Conservation (phyloP, 2,797 vertebrate genomes). For the Selene dorsalis region DNA sequence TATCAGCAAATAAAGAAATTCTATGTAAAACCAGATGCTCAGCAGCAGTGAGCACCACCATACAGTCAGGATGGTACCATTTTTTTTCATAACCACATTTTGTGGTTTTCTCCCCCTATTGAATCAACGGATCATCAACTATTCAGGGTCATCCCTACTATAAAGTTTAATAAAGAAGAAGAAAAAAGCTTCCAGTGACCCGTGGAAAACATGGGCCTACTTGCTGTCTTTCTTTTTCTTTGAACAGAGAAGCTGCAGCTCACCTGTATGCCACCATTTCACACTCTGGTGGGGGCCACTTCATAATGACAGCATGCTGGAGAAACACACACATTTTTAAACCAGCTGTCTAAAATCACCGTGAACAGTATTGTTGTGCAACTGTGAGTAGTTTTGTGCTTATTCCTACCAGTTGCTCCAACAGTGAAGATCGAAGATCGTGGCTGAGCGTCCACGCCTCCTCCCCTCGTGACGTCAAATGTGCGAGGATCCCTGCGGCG, state of each 20-base stretch:
- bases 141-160: no score
- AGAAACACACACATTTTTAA: constrained; percentile 59
- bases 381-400: background rate
- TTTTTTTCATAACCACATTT: no score
- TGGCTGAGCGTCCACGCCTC: constrained; percentile 91
- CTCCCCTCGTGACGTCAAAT: constrained; percentile 95
- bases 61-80: no score
- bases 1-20: no score
- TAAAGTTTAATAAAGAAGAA: no score
- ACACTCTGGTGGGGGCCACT: constrained; percentile 97
- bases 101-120: no score
- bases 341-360: background rate
- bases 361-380: background rate
- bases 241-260: constrained; percentile 40
- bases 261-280: constrained; percentile 99
- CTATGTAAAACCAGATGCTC: no score
- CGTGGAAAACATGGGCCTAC: no score
- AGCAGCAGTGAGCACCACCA: no score
- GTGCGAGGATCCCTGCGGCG: constrained; percentile 97
- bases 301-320: constrained; percentile 95
- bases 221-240: background rate
- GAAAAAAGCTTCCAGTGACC: no score
- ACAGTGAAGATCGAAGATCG: constrained; percentile 88
- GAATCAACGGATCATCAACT: no score
- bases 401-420: constrained; percentile 91